Evolutionary conservation across 2,888 invertebrate genomes (phyloP).

Genomic region (Drosophila siamana): DNA sequence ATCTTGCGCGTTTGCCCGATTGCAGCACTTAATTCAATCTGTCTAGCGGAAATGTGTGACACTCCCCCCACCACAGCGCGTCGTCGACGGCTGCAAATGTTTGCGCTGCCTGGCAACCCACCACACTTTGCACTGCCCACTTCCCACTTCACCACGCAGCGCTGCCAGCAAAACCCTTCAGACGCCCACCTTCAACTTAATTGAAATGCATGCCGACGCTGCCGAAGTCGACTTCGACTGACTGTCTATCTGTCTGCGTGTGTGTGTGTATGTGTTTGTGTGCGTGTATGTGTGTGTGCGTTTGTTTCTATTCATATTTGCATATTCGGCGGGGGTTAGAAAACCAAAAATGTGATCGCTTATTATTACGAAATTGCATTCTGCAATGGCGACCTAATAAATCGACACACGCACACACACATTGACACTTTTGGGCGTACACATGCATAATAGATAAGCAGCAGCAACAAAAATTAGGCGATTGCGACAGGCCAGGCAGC

Average conservation of each 20-base stretch:
- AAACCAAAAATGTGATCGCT: constrained; percentile 34
- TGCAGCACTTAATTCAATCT: constrained; percentile 53
- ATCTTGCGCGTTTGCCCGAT: constrained; percentile 36
- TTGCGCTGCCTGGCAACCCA: not conserved
- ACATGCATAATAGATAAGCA: constrained; percentile 44
- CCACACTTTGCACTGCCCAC: constrained; percentile 1
- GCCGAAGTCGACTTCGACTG: constrained; percentile 1
- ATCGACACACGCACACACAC: constrained; percentile 25
- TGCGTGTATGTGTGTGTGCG: not conserved
- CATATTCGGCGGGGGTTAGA: constrained; percentile 46
- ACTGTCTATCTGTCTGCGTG: not conserved
- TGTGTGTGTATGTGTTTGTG: constrained; percentile 2
- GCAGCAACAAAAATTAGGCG: constrained; percentile 54
- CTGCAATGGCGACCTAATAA: constrained; percentile 64
- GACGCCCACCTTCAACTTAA: constrained; percentile 43
- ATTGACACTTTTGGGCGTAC: not conserved
- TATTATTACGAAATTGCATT: constrained; percentile 69
- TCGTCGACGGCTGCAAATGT: no score
- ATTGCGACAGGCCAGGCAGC: constrained; percentile 65
- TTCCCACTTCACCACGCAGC: constrained; percentile 1
- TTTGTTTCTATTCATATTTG: constrained; percentile 28
- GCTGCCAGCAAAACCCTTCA: constrained; percentile 19
- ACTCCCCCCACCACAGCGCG: constrained; percentile 9
- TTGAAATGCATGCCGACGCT: constrained; percentile 62
- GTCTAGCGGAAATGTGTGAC: constrained; percentile 61